A percentile compares a stretch with the other conserved stretches of the same genome.
These are phyloP conservation scores for Camelus dromedarius DNA, from an alignment of 2,113 vertebrate species.

Conservation along the genomic window DNA sequence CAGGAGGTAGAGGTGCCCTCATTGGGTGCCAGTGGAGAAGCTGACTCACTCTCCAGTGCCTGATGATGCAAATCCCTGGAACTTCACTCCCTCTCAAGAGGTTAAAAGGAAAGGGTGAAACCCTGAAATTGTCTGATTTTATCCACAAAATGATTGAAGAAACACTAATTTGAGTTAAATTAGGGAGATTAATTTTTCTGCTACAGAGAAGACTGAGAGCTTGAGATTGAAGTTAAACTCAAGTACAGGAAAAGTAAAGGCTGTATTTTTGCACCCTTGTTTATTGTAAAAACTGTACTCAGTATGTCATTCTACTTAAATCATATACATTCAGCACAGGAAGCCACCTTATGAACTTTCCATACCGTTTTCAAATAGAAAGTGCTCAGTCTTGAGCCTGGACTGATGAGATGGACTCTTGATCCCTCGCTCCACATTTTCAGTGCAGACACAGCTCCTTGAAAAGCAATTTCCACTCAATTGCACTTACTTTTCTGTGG, in stretches of 20 bases:
- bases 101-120: background rate
- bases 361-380: conserved; percentile 12
- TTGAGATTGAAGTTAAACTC: background rate
- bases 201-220: background rate
- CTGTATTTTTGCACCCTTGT: background rate
- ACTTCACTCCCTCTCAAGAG: background rate
- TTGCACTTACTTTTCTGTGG: conserved; percentile 60
- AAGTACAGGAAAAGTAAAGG: background rate
- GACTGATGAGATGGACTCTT: background rate
- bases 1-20: background rate
- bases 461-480: conserved; percentile 64
- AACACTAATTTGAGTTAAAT: conserved; percentile 37
- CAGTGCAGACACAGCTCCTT: conserved; percentile 2
- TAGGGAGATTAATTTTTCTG: background rate
- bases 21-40: background rate
- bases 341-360: background rate
- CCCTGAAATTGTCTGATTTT: background rate
- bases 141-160: conserved; percentile 29
- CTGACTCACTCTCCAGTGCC: background rate
- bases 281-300: background rate
- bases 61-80: rapidly evolving
- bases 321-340: background rate
- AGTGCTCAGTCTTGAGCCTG: background rate
- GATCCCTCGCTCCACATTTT: background rate
- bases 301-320: background rate